phyloP scores from a whole-genome alignment of 2,113 vertebrate genomes.

The Gopherus evgoodei region DNA sequence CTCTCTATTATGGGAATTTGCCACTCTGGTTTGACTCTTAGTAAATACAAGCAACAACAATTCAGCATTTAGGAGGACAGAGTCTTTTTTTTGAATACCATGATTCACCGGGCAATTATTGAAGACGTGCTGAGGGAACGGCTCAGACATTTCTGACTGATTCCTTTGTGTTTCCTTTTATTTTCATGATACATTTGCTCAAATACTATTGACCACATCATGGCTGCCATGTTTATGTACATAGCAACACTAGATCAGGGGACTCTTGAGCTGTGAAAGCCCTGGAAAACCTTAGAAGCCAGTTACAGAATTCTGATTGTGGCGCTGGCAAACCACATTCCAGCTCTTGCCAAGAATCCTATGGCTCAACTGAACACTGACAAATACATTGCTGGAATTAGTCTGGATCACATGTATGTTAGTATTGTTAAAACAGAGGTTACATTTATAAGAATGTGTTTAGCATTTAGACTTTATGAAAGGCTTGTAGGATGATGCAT shows the following conservation, averaged over 20 bases:
- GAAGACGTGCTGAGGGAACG: neutral
- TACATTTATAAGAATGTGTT: neutral
- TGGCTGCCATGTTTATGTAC: neutral
- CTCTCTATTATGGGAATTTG: accelerated
- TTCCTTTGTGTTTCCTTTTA: neutral
- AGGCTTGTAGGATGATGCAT: neutral
- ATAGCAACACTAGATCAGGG: neutral
- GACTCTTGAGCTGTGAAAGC: neutral
- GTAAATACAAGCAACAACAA: constrained; percentile 1
- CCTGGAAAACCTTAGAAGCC: neutral
- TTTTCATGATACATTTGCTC: neutral
- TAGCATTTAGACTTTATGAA: neutral
- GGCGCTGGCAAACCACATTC: neutral
- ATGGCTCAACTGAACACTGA: neutral
- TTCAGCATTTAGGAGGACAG: neutral
- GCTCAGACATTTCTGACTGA: neutral
- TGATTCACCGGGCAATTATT: neutral
- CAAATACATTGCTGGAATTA: neutral
- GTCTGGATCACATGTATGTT: neutral
- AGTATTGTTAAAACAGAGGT: neutral
- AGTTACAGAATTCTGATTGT: neutral
- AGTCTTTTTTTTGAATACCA: neutral
- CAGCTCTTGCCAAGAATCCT: neutral
- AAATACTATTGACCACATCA: neutral
- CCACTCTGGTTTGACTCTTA: neutral